Evolutionary conservation across 2,113 vertebrate species (phyloP), one percentile per base, ranked within the genome.

Genomic region (Cavia aperea): DNA sequence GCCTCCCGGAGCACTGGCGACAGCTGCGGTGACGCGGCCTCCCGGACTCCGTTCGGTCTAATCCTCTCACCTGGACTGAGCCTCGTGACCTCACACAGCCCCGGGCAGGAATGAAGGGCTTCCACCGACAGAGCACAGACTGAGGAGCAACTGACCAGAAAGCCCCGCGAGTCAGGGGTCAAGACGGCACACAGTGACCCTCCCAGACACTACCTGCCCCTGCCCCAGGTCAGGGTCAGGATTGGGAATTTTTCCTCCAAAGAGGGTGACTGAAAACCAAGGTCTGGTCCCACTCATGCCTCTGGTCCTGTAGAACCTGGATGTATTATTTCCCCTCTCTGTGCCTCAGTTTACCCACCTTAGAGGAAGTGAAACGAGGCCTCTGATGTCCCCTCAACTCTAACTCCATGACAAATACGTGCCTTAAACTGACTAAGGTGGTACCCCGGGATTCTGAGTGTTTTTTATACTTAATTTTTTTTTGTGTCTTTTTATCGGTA

Each of bases 1-100:
- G 68, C 24, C 26, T 7, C 18, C 62, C 31, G 6, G n/a, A 63
- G 60, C 9, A 10, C 18, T 19, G 62, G 19, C 5, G 10, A 43
- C 60, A 65, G n/a, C 31, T 21, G 23, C n/a, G 2, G 7, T 5
- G 51, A 31, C 0, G 3, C 4, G 2, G 0, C 33, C 36, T 19
- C 16, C 14, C 5, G 7, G 2, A 6, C 1, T 14, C 5, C 5
- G 33, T 33, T 12, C 8, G 51, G 51, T 13, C 33, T 8, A 1
- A 26, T 18, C 39, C 4, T 31, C 56, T 51, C 36, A 29, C 33
- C 43, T 46, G 51, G 16, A 8, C 31, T 19, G 19, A n/a, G 43
- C 63, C 21, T 12, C 10, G 23, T 4, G 10, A 46, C n/a, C n/a
- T 78, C 56, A 36, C 6, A 46, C 36, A n/a, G 29, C 88, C n/a